These are phyloP conservation scores for Sesia bembeciformis DNA, from an alignment of 2,888 invertebrate species.

Conservation along the genomic window DNA sequence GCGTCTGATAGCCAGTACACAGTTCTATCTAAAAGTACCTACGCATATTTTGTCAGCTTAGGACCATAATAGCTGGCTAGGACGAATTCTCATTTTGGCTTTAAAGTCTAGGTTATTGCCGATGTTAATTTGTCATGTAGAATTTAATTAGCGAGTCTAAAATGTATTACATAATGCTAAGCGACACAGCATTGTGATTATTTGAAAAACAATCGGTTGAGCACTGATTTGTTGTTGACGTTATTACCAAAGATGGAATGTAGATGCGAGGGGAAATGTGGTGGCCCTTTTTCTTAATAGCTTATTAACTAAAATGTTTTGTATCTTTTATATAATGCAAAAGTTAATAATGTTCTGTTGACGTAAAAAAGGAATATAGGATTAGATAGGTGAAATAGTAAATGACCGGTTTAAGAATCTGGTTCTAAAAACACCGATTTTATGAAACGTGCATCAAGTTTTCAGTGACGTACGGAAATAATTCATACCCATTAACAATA, in stretches of 20 bases:
- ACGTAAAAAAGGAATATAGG: constrained; percentile 53
- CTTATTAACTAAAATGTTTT: constrained; percentile 61
- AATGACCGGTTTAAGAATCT: background rate
- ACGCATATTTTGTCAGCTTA: no score
- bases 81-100: no score
- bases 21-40: constrained; percentile 4
- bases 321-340: constrained; percentile 67
- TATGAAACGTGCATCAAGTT: constrained; percentile 10
- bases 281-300: constrained; percentile 54
- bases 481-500: no score
- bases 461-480: background rate
- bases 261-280: constrained; percentile 38
- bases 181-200: constrained; percentile 18
- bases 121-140: background rate
- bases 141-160: background rate
- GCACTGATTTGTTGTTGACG: constrained; percentile 52
- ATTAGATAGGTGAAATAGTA: constrained; percentile 48
- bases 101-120: background rate
- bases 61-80: no score
- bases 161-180: constrained; percentile 6
- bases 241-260: constrained; percentile 69
- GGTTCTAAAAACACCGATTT: background rate
- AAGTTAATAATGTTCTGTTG: constrained; percentile 51
- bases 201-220: background rate
- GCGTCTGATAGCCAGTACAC: constrained; percentile 52